These are phyloP conservation scores for Vanessa atalanta DNA, from an alignment of 1,140 invertebrate genomes.

Conservation along the genomic window DNA sequence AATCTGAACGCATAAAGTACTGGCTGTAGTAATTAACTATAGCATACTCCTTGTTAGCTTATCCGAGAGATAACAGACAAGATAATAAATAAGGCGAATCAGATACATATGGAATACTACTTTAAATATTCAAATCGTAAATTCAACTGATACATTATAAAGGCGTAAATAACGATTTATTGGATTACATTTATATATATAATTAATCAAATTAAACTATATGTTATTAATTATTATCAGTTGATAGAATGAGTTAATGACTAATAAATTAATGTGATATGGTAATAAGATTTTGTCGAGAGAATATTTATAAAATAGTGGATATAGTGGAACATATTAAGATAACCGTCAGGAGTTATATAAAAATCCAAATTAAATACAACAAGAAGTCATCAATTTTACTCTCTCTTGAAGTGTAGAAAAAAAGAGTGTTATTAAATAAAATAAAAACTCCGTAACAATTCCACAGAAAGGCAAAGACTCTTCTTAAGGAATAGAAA, in stretches of 20 bases:
- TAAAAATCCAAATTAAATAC: too few relatives aligned
- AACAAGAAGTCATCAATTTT: too few relatives aligned
- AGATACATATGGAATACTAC: constrained; percentile 55
- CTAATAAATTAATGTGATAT: too few relatives aligned
- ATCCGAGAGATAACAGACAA: constrained; percentile 59
- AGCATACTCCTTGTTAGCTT: constrained; percentile 57
- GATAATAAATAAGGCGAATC: constrained; percentile 72
- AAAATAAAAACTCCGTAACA: too few relatives aligned
- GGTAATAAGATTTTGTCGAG: too few relatives aligned
- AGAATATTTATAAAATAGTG: too few relatives aligned
- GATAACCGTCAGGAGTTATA: too few relatives aligned
- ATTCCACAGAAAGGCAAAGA: too few relatives aligned
- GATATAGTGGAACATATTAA: too few relatives aligned
- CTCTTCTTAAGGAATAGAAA: too few relatives aligned
- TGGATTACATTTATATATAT: constrained; percentile 1
- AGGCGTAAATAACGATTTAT: constrained; percentile 33
- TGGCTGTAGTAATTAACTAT: constrained; percentile 74
- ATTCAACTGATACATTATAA: constrained; percentile 29
- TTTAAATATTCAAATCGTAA: constrained; percentile 45
- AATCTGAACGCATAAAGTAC: constrained; percentile 73
- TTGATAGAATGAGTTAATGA: not conserved
- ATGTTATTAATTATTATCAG: not conserved
- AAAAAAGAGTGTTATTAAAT: too few relatives aligned
- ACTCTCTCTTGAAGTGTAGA: too few relatives aligned
- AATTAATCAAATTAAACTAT: not conserved